Base-by-base conservation (phyloP, 2,113 vertebrate genomes). In the Tor tambroides region DNA sequence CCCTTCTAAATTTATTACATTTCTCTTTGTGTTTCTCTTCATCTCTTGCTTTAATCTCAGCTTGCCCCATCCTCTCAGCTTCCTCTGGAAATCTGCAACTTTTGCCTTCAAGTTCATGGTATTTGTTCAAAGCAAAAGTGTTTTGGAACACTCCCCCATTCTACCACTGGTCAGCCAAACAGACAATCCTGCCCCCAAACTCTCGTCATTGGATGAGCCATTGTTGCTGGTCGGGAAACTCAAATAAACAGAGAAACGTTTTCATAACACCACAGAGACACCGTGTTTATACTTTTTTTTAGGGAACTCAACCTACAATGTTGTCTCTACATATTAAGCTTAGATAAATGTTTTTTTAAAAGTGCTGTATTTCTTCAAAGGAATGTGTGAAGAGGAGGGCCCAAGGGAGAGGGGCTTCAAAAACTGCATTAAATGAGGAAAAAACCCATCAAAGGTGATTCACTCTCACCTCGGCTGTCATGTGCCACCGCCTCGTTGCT, bases 401-500 rank as follows among this genome's bases (percentile, higher is more conserved):
- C n/a, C 26, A 43, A 10, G 32, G 1, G 7, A 61, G 35, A 65
- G 11, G 72, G 51, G n/a, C 21, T 80, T 80, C 54, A 61, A 59
- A 86, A 85, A 86, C 78, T 84, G 84, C 65, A 83, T 84, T 78
- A 75, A 87, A 83, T 49, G n/a, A 87, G 61, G 65, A 43, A 46
- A 38, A 61, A 85, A 76, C 17, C 76, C 85, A 87, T 86, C 86
- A 86, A 74, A 77, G 82, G 51, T 59, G 63, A 30, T 81, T 84
- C 84, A 91, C 83, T 88, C 84, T 81, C 85, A 86, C 84, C 80
- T 87, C 35, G 14, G 32, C 75, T 83, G 81, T 89, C 85, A 89
- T 85, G 79, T 81, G 84, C 86, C n/a, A 80, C 72, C 74, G 76
- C 80, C 71, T 79, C 69, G 69, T 79, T 35, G 11, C 87, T 88